A percentile compares a stretch with the other conserved stretches of the same genome.
Evolutionary conservation across 2,888 invertebrate genomes (phyloP).

Genomic region (Mongoloraphidia duomilia): DNA sequence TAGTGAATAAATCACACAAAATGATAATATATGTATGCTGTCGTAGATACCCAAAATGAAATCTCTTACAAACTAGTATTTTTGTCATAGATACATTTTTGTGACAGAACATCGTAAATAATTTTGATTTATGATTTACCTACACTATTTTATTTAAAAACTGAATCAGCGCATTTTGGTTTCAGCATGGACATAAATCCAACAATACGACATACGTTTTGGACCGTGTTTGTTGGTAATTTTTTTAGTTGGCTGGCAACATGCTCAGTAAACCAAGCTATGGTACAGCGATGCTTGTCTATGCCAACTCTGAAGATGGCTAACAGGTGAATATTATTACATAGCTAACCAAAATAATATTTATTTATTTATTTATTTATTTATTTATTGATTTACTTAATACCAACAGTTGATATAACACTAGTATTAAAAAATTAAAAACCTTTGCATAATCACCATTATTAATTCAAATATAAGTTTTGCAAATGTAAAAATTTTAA

Average conservation of each 20-base stretch:
- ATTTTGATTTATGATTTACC: not conserved
- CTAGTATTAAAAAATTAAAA: too few species aligned
- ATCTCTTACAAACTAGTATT: not conserved
- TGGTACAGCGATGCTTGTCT: slow-evolving; percentile 72
- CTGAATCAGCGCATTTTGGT: slow-evolving; percentile 12
- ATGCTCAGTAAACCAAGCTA: slow-evolving; percentile 73
- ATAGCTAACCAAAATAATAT: not conserved
- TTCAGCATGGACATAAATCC: slow-evolving; percentile 60
- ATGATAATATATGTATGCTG: too few species aligned
- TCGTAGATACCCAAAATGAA: not conserved
- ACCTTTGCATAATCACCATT: too few species aligned
- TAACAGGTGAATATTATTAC: slow-evolving; percentile 41
- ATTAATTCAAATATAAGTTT: too few species aligned
- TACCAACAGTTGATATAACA: too few species aligned
- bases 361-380: slow-evolving; percentile 1
- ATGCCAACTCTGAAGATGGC: slow-evolving; percentile 58
- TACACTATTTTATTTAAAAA: not conserved
- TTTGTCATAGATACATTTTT: not conserved
- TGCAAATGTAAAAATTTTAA: too few species aligned
- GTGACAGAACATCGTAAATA: not conserved
- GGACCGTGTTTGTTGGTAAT: slow-evolving; percentile 64
- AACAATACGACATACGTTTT: slow-evolving; percentile 64
- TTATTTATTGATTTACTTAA: too few species aligned
- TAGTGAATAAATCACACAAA: too few species aligned
- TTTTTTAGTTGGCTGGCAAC: slow-evolving; percentile 69